Percentiles rank a stretch among this genome's conserved stretches.
Conservation (phyloP, 1,140 invertebrate genomes). For the Heliothis subflexa region DNA sequence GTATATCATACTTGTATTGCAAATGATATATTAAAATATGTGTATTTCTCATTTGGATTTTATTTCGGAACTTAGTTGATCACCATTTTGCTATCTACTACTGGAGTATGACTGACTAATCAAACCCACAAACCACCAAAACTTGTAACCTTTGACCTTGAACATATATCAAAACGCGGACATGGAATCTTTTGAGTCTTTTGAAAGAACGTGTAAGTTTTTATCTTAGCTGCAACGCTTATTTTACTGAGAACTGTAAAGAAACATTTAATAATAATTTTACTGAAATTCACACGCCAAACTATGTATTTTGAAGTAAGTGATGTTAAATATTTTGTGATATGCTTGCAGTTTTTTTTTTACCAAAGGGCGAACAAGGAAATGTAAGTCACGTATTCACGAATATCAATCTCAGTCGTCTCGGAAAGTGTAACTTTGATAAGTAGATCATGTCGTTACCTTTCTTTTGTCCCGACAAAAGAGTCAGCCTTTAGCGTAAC, state of each 20-base stretch:
- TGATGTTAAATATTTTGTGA: background rate
- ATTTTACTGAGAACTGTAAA: too few species aligned
- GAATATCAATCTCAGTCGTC: constrained; percentile 42
- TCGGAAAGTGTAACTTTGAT: constrained; percentile 42
- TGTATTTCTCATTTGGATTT: background rate
- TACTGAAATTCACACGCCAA: too few species aligned
- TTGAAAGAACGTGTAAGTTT: too few species aligned
- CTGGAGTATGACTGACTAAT: too few species aligned
- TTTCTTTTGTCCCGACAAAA: constrained; percentile 13
- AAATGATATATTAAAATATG: background rate
- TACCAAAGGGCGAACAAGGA: constrained; percentile 26
- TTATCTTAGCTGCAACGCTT: too few species aligned
- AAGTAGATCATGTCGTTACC: constrained; percentile 21
- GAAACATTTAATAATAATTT: too few species aligned
- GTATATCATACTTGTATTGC: background rate
- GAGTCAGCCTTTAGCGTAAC: background rate
- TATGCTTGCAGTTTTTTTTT: constrained; percentile 1
- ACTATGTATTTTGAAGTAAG: too few species aligned
- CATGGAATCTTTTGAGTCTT: too few species aligned
- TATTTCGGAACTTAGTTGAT: background rate
- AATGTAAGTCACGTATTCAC: constrained; percentile 38
- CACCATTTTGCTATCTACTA: too few species aligned
- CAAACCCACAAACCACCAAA: too few species aligned
- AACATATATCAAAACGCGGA: too few species aligned
- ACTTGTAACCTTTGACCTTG: too few species aligned